These are phyloP conservation scores for Myiagra hebetior DNA, from an alignment of 2,113 vertebrate species.

Conservation along the genomic window DNA sequence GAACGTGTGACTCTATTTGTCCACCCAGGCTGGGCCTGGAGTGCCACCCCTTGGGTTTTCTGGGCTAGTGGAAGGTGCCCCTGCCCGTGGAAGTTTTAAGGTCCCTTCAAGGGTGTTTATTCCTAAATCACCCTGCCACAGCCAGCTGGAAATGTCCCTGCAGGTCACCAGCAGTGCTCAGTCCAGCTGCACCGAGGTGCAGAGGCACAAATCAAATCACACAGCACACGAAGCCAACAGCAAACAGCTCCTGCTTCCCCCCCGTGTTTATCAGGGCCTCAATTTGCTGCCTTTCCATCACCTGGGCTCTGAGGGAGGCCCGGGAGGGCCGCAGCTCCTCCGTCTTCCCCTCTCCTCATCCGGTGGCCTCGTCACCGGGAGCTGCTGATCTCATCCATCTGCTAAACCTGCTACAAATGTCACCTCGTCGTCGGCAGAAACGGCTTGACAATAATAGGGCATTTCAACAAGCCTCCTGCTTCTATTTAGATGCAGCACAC, in stretches of 20 bases:
- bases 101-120: no score
- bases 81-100: not conserved
- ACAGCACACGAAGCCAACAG: not conserved
- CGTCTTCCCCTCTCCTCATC: not conserved
- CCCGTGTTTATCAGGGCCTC: not conserved
- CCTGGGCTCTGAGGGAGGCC: not conserved
- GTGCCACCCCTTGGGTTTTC: not conserved
- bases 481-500: slow-evolving; percentile 55
- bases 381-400: slow-evolving; percentile 34
- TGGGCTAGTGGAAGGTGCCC: not conserved
- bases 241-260: not conserved
- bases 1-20: not conserved
- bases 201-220: not conserved
- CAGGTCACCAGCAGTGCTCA: not conserved
- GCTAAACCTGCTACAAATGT: slow-evolving; percentile 50
- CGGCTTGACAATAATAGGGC: slow-evolving; percentile 28
- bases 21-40: not conserved
- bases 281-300: not conserved
- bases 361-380: not conserved
- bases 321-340: not conserved
- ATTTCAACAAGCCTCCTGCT: slow-evolving; percentile 53
- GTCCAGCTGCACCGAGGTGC: not conserved
- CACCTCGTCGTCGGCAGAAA: slow-evolving; percentile 14
- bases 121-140: not conserved
- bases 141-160: not conserved